Conservation (phyloP, 1,140 invertebrate species). For the Calliopsis andreniformis region DNA sequence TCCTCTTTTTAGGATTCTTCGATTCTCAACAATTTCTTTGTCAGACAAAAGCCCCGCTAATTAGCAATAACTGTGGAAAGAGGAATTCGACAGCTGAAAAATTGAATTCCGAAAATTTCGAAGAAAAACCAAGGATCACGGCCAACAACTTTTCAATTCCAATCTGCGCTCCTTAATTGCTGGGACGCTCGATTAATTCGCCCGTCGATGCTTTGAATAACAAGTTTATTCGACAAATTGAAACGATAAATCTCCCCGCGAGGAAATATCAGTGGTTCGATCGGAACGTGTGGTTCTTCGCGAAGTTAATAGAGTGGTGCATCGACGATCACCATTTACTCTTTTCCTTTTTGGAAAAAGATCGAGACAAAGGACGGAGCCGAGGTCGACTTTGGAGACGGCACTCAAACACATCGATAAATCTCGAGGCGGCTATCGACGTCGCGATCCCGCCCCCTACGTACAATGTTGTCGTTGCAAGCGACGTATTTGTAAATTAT, state of each 20-base stretch:
- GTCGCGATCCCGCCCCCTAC: not conserved
- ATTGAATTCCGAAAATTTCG: no score
- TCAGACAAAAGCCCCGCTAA: no score
- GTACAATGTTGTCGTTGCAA: constrained; percentile 30
- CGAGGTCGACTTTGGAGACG: constrained; percentile 27
- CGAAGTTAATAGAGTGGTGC: constrained; percentile 19
- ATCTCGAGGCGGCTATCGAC: constrained; percentile 14
- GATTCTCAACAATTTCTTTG: not conserved
- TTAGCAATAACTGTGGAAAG: no score
- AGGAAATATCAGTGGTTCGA: not conserved
- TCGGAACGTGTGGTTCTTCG: not conserved
- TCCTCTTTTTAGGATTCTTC: no score
- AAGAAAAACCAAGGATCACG: not conserved
- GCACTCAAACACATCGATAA: constrained; percentile 42
- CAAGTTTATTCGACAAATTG: constrained; percentile 11
- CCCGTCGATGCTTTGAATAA: not conserved
- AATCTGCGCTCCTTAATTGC: not conserved
- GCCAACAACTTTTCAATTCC: not conserved
- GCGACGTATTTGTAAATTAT: constrained; percentile 53
- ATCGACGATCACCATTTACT: no score
- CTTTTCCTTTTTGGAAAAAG: not conserved
- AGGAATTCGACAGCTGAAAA: no score
- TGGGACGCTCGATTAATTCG: not conserved
- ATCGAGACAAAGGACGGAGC: constrained; percentile 21
- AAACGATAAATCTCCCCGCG: constrained; percentile 24